These are phyloP conservation scores for Tricholaema leucomelas DNA, from an alignment of 2,113 vertebrate species.

Conservation along the genomic window DNA sequence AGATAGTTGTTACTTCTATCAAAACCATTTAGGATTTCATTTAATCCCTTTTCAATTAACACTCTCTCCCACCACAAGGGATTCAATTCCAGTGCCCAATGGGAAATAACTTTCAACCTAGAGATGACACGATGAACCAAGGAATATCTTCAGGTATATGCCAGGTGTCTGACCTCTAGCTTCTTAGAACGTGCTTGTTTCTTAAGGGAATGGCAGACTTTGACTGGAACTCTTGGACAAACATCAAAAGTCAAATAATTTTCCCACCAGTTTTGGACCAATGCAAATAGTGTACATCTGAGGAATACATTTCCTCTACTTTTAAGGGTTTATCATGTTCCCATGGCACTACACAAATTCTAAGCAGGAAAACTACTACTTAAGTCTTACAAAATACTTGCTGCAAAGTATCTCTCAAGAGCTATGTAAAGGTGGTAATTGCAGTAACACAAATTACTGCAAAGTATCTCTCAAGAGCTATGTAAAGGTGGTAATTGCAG, in stretches of 20 bases:
- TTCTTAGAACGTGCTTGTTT: not conserved
- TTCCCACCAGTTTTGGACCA: not conserved
- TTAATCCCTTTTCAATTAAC: not conserved
- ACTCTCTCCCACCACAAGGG: not conserved
- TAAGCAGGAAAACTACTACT: not conserved
- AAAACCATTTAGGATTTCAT: not conserved
- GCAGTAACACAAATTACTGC: too few species aligned
- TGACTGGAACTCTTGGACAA: not conserved
- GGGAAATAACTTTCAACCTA: not conserved
- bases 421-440: too few species aligned
- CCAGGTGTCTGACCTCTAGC: not conserved
- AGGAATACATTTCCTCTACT: not conserved
- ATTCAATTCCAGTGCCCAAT: not conserved
- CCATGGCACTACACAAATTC: not conserved
- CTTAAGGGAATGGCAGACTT: not conserved
- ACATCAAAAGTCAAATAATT: not conserved
- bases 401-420: too few species aligned
- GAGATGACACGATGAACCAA: not conserved
- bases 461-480: not conserved
- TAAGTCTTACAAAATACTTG: not conserved
- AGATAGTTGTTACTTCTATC: not conserved
- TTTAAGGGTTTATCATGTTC: not conserved
- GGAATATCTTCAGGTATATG: not conserved
- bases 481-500: not conserved
- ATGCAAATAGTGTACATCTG: not conserved